Evolutionary conservation across 2,888 invertebrate genomes (phyloP).

Genomic region (Meliscaeva auricollis): DNA sequence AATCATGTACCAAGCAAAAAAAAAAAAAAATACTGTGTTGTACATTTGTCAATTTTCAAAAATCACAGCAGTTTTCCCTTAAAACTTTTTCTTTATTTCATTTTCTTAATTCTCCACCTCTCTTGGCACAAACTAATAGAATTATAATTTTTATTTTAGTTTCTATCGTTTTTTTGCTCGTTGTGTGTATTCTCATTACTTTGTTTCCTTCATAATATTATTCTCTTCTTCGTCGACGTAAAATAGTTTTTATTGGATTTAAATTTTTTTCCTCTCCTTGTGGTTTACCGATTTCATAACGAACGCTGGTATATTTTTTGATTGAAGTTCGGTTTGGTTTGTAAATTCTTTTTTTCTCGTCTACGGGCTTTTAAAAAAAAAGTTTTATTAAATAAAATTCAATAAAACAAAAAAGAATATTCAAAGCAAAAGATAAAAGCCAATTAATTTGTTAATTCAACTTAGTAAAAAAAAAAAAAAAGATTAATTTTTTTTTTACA

Average conservation of each 20-base stretch:
- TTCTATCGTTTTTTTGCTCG: constrained; percentile 35
- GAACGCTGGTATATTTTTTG: constrained; percentile 17
- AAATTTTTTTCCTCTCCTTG: constrained; percentile 2
- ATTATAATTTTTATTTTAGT: constrained; percentile 41
- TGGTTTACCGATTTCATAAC: constrained; percentile 22
- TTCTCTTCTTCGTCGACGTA: constrained; percentile 27
- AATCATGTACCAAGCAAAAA: too few species aligned
- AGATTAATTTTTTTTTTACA: neutral
- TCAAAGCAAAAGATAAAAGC: constrained; percentile 3
- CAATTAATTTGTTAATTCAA: constrained; percentile 14
- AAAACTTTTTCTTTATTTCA: neutral
- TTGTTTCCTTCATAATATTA: constrained; percentile 41
- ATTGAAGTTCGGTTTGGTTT: constrained; percentile 21
- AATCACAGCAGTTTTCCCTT: neutral
- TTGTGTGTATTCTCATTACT: constrained; percentile 46
- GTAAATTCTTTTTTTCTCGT: neutral
- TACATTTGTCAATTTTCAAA: neutral
- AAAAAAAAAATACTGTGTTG: neutral
- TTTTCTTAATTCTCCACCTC: constrained; percentile 13
- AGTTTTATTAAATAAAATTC: neutral
- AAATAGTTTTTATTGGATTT: constrained; percentile 72
- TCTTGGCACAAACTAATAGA: constrained; percentile 42
- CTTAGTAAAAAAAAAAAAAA: neutral
- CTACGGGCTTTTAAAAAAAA: neutral
- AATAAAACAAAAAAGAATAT: neutral